phyloP scores from a whole-genome alignment of 2,888 invertebrate species.

The Xestia c-nigrum region DNA sequence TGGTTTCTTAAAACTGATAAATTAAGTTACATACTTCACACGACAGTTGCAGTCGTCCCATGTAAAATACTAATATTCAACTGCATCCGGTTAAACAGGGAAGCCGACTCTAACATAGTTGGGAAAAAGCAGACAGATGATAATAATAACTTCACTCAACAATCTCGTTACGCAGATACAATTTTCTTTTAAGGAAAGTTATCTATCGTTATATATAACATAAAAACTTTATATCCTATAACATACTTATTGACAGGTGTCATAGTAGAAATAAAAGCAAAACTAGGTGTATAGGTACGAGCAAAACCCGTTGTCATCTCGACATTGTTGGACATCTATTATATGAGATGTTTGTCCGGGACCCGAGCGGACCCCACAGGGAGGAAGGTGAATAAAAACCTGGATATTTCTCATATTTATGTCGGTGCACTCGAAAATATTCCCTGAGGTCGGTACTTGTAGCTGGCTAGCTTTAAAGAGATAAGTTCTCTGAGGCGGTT shows the following conservation, averaged over 20 bases:
- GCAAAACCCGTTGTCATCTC: slow-evolving; percentile 81
- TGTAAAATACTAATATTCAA: no score
- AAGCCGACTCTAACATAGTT: no score
- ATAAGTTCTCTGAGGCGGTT: slow-evolving; percentile 79
- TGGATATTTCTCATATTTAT: slow-evolving; percentile 90
- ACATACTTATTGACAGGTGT: slow-evolving; percentile 68
- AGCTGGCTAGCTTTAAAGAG: slow-evolving; percentile 74
- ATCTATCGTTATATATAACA: neutral
- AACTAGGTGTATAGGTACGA: slow-evolving; percentile 65
- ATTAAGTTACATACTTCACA: no score
- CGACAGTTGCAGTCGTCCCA: no score
- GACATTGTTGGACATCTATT: slow-evolving; percentile 86
- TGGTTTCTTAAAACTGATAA: neutral
- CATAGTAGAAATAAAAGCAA: slow-evolving; percentile 68
- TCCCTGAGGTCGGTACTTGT: slow-evolving; percentile 82
- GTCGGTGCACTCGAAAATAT: slow-evolving; percentile 89
- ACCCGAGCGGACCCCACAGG: slow-evolving; percentile 71
- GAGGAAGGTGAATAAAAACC: slow-evolving; percentile 87
- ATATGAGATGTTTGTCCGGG: slow-evolving; percentile 83
- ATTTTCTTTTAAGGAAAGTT: neutral
- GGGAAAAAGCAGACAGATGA: no score
- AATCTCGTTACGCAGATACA: neutral
- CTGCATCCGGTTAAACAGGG: no score
- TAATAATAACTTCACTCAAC: neutral
- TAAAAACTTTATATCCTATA: neutral